These are phyloP conservation scores for Sphaerodactylus townsendi DNA, from an alignment of 2,113 vertebrate species.

Conservation along the genomic window DNA sequence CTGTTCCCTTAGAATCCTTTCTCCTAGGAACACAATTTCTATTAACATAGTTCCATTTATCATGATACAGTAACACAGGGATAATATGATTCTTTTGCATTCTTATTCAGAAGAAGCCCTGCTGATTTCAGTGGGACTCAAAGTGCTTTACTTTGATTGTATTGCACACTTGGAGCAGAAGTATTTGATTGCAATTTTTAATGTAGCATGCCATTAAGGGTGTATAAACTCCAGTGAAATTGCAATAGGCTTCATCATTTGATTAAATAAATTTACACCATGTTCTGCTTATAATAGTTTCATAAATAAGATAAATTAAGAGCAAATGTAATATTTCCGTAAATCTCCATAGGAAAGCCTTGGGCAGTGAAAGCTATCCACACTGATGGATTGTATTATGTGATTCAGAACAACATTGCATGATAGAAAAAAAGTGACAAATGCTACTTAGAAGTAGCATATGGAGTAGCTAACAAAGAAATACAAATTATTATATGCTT, in stretches of 20 bases:
- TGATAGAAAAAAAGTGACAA: slow-evolving; percentile 28
- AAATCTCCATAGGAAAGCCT: slow-evolving; percentile 30
- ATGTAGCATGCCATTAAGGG: too few relatives aligned
- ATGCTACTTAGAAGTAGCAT: slow-evolving; percentile 51
- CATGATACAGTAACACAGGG: too few relatives aligned
- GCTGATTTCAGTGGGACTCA: neutral
- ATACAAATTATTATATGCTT: slow-evolving; percentile 54
- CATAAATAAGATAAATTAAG: slow-evolving; percentile 9
- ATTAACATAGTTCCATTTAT: neutral
- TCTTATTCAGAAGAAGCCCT: too few relatives aligned
- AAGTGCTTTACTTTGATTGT: neutral
- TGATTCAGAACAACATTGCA: slow-evolving; percentile 27
- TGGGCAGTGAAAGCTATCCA: slow-evolving; percentile 5
- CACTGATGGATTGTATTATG: slow-evolving; percentile 42
- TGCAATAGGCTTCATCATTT: too few relatives aligned
- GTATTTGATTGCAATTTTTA: too few relatives aligned
- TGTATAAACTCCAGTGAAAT: too few relatives aligned
- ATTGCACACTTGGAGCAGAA: slow-evolving; percentile 19
- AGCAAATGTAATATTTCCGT: slow-evolving; percentile 14
- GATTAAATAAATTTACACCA: neutral
- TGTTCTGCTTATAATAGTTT: neutral
- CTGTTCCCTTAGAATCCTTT: neutral
- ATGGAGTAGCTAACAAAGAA: slow-evolving; percentile 54
- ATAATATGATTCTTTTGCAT: too few relatives aligned
- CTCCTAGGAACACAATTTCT: too few relatives aligned